A percentile compares a stretch with the other conserved stretches of the same genome.
Evolutionary conservation across 1,140 invertebrate species (phyloP).

Genomic region (Papilio glaucus): DNA sequence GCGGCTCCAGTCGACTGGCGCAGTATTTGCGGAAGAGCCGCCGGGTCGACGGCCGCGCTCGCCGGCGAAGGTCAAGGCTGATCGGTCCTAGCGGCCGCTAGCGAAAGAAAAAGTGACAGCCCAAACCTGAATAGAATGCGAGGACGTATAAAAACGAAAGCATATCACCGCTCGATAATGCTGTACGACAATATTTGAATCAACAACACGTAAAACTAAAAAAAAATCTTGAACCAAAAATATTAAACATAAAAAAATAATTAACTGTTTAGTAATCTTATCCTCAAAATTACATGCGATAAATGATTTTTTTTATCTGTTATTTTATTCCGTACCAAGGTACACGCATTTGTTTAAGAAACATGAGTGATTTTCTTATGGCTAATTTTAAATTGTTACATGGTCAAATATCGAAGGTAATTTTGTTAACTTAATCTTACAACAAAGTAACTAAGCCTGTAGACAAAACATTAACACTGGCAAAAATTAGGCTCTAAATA

Average conservation of each 20-base stretch:
- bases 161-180: conserved; percentile 46
- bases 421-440: background rate
- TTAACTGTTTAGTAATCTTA: background rate
- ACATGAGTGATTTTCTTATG: background rate
- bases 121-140: conserved; percentile 80
- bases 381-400: background rate
- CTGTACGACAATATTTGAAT: too few relatives aligned
- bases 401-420: background rate
- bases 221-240: background rate
- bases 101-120: conserved; percentile 82
- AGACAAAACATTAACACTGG: background rate
- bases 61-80: conserved; percentile 79
- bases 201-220: too few relatives aligned
- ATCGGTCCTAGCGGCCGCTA: conserved; percentile 60
- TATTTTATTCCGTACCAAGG: background rate
- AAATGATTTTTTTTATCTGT: too few relatives aligned
- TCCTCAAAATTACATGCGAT: too few relatives aligned
- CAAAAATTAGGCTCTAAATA: background rate
- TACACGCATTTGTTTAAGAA: too few relatives aligned
- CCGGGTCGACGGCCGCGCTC: conserved; percentile 73
- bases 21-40: conserved; percentile 55
- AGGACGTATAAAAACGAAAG: conserved; percentile 83
- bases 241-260: background rate
- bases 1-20: conserved; percentile 6
- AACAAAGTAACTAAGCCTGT: background rate